These are phyloP conservation scores for Dinothrombium tinctorium DNA, from an alignment of 1,140 invertebrate species.

Conservation along the genomic window DNA sequence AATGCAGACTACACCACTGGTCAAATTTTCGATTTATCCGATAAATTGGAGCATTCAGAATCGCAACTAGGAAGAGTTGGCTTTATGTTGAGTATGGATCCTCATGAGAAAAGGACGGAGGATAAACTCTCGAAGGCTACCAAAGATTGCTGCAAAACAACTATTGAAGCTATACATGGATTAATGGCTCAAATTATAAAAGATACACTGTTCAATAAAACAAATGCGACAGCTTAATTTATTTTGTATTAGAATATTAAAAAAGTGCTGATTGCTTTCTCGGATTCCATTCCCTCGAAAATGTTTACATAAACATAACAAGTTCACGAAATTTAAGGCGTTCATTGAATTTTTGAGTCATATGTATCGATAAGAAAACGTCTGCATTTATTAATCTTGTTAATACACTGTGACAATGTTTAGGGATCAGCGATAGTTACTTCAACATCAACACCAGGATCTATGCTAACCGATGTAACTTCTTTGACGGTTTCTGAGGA, in stretches of 20 bases:
- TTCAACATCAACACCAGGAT: constrained; percentile 97
- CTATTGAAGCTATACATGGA: constrained; percentile 89
- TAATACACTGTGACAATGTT: too few species aligned
- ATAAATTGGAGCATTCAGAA: constrained; percentile 88
- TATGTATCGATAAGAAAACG: too few species aligned
- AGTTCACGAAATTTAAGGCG: too few species aligned
- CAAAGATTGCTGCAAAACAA: constrained; percentile 86
- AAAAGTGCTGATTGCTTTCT: too few species aligned
- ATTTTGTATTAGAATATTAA: too few species aligned
- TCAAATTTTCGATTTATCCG: constrained; percentile 85
- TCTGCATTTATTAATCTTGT: too few species aligned
- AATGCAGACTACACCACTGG: constrained; percentile 92
- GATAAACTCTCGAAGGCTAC: constrained; percentile 90
- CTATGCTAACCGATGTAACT: constrained; percentile 95
- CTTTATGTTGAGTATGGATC: constrained; percentile 36
- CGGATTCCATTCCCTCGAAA: too few species aligned
- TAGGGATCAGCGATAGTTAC: constrained; percentile 65
- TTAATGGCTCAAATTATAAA: constrained; percentile 87
- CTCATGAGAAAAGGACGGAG: constrained; percentile 69
- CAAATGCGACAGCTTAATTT: too few species aligned
- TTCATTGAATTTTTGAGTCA: too few species aligned
- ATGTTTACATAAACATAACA: too few species aligned
- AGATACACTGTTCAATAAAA: constrained; percentile 83
- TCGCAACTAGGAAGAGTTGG: constrained; percentile 37
- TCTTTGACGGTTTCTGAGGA: constrained; percentile 97